Evolutionary conservation across 2,888 invertebrate genomes (phyloP), one percentile per base, ranked within the genome.

Genomic region (Pseudococcus longispinus): DNA sequence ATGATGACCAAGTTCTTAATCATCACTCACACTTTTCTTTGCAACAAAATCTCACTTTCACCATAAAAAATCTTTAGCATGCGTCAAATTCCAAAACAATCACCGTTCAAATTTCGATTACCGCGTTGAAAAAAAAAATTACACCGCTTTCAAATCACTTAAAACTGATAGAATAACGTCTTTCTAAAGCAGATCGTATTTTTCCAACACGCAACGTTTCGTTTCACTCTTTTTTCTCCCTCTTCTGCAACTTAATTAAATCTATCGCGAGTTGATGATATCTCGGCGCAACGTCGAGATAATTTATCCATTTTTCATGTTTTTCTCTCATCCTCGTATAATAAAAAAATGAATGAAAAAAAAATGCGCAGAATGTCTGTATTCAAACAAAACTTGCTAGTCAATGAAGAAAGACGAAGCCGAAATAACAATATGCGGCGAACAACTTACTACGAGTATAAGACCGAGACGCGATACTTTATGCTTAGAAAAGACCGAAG

Each of bases 281-380:
- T 65, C 11, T 26, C 55, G 55, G n/a, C 55, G 4, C 65, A 65
- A 26, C 65, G 65, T 65, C 65, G 65, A 65, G 70, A 70, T 70
- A 70, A 70, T 82, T 82, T 42, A 46, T 82, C 82, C 46, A 82
- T 46, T 44, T 44, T 82, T 82, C 46, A 82, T 44, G 20, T n/a
- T 37, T 80, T 32, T 80, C 26, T 20, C 44, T 29, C 44, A 80
- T 80, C 37, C 20, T 11, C n/a, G 23, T 18, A n/a, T 11, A 15
- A 77, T 32, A 77, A 32, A 77, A n/a, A 6, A 32, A 0, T 9
- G n/a, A 80, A 8, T 11, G 80, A 37, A 18, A 80, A 80, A 80
- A 80, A 80, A 80, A 37, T 9, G 18, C 65, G 65, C 65, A 26
- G 26, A 26, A 65, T 65, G 65, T 65, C 65, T 26, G 65, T 13